phyloP scores from a whole-genome alignment of 2,113 vertebrate genomes.

The Chrysemys picta region DNA sequence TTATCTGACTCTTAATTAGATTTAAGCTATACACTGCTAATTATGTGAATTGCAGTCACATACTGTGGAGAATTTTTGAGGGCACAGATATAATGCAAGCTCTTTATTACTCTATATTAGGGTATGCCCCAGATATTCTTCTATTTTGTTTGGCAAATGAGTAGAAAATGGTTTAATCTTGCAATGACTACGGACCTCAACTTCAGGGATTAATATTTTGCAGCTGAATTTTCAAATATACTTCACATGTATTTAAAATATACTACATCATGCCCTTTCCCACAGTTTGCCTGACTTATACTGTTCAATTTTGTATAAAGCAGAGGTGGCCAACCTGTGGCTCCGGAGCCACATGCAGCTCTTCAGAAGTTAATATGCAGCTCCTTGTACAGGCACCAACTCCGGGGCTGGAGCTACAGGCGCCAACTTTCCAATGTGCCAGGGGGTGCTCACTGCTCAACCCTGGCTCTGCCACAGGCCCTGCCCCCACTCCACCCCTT shows the following conservation, averaged over 20 bases:
- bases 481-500: too few species aligned
- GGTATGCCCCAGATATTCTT: neutral
- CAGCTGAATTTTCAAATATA: neutral
- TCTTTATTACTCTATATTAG: neutral
- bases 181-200: neutral
- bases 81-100: neutral
- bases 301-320: neutral
- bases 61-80: neutral
- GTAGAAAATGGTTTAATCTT: neutral
- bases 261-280: constrained; percentile 8
- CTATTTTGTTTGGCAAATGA: neutral
- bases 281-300: neutral
- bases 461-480: too few species aligned
- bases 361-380: too few species aligned
- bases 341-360: too few species aligned
- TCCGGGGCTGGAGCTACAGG: too few species aligned
- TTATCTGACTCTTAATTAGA: neutral
- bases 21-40: neutral
- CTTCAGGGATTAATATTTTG: neutral
- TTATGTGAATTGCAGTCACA: neutral
- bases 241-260: neutral
- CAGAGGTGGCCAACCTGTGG: too few species aligned
- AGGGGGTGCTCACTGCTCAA: too few species aligned
- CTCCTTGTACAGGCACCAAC: too few species aligned
- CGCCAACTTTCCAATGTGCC: too few species aligned